A percentile compares a stretch with the other conserved stretches of the same genome.
Evolutionary conservation across 2,113 vertebrate species (phyloP).

Genomic region (Perognathus longimembris): DNA sequence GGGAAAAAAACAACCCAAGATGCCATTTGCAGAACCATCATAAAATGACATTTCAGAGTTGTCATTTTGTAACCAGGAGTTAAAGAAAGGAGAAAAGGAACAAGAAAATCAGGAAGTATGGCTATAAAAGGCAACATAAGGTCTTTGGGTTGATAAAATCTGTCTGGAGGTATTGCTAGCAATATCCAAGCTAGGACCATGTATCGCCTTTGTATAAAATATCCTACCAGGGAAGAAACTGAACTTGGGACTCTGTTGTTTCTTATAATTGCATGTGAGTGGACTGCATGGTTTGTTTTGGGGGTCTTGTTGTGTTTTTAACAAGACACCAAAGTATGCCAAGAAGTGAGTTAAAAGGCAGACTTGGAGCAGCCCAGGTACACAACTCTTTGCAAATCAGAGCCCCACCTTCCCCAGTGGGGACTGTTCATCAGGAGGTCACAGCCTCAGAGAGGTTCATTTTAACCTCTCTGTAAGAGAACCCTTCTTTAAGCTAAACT

Average conservation of each 20-base stretch:
- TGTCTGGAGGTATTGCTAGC: background rate
- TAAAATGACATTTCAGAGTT: background rate
- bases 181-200: background rate
- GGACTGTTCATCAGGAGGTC: slow-evolving; percentile 34
- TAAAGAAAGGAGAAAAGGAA: background rate
- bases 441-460: background rate
- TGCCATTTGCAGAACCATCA: background rate
- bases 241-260: background rate
- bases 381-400: background rate
- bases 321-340: background rate
- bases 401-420: background rate
- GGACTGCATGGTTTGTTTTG: background rate
- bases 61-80: background rate
- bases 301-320: background rate
- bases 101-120: background rate
- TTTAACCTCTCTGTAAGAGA: slow-evolving; percentile 32
- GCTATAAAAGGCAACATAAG: background rate
- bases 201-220: background rate
- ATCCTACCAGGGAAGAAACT: background rate
- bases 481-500: slow-evolving; percentile 6
- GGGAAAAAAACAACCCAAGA: background rate
- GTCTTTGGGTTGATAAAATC: background rate
- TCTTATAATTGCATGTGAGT: background rate
- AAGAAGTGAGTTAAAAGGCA: background rate
- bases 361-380: background rate